Conservation (phyloP, 37 sponge, comb jelly and placozoan species). For the Halichondria panicea region DNA sequence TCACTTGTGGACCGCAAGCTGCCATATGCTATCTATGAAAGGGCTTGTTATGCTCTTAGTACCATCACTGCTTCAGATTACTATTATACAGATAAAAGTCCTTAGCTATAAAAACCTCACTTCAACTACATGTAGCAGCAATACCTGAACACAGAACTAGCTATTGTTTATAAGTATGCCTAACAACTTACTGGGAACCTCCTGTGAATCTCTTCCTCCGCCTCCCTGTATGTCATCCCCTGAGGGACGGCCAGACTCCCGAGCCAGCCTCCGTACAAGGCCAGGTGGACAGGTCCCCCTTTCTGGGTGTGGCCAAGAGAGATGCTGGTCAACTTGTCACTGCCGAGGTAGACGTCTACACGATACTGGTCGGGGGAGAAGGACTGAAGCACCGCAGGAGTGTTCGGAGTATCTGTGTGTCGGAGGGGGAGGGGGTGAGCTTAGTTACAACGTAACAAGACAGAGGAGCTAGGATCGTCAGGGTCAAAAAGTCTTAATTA, state of each 20-base stretch:
- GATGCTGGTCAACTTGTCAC: neutral
- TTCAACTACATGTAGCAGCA: no score
- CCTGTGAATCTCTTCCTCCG: neutral
- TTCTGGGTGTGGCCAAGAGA: conserved; percentile 2
- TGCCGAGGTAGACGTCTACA: conserved; percentile 43
- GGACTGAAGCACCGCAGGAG: neutral
- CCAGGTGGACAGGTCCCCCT: no score
- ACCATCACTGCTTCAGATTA: no score
- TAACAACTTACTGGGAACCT: neutral
- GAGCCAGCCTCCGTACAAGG: conserved; percentile 41
- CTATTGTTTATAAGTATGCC: no score
- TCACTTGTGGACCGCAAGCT: no score
- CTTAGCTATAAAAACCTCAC: no score
- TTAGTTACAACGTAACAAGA: neutral
- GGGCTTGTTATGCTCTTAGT: no score
- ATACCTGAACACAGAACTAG: no score
- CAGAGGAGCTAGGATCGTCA: no score
- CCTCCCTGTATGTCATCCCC: conserved; percentile 39
- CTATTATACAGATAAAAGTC: no score
- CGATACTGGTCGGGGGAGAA: neutral
- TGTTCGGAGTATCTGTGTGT: conserved; percentile 1
- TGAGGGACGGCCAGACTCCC: conserved; percentile 22
- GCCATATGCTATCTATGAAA: no score
- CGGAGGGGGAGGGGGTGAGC: neutral
- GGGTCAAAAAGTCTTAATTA: no score